These are phyloP conservation scores for Plagodis dolabraria DNA, from an alignment of 2,888 invertebrate genomes.

Conservation along the genomic window DNA sequence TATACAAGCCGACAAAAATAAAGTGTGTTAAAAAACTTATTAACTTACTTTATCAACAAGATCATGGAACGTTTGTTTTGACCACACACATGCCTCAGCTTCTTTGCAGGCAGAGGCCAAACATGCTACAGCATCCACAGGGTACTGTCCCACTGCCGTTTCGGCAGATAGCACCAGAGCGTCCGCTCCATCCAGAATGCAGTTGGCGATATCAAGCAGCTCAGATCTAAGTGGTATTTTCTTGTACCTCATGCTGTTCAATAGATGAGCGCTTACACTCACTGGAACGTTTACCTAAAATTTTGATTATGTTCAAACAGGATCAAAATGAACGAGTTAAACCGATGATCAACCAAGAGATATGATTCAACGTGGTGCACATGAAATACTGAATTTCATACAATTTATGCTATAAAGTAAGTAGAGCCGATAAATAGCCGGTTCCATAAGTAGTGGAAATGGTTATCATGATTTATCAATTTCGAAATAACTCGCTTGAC, in stretches of 20 bases:
- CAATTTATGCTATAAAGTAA: too few relatives aligned
- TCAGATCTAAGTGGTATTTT: constrained; percentile 83
- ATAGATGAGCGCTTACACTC: constrained; percentile 61
- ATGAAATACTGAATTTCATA: too few relatives aligned
- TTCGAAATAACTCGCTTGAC: too few relatives aligned
- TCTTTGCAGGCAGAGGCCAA: constrained; percentile 85
- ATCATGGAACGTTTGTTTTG: constrained; percentile 71
- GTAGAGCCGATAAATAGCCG: too few relatives aligned
- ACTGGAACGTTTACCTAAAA: constrained; percentile 67
- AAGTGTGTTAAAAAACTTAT: too few relatives aligned
- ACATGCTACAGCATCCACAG: constrained; percentile 75
- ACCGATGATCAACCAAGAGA: too few relatives aligned
- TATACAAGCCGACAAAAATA: too few relatives aligned
- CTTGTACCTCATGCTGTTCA: constrained; percentile 66
- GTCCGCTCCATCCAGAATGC: constrained; percentile 90
- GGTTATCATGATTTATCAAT: too few relatives aligned
- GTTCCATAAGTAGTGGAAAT: too few relatives aligned
- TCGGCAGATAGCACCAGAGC: constrained; percentile 89
- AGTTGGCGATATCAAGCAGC: constrained; percentile 88
- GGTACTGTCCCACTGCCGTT: constrained; percentile 87
- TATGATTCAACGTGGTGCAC: too few relatives aligned
- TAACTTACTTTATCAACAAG: constrained; percentile 62
- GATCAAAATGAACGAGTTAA: too few relatives aligned
- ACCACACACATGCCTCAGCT: constrained; percentile 89
- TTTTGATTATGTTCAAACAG: too few relatives aligned